Conservation (phyloP, 2,797 vertebrate genomes). For the Scolopax bukidnonensis region DNA sequence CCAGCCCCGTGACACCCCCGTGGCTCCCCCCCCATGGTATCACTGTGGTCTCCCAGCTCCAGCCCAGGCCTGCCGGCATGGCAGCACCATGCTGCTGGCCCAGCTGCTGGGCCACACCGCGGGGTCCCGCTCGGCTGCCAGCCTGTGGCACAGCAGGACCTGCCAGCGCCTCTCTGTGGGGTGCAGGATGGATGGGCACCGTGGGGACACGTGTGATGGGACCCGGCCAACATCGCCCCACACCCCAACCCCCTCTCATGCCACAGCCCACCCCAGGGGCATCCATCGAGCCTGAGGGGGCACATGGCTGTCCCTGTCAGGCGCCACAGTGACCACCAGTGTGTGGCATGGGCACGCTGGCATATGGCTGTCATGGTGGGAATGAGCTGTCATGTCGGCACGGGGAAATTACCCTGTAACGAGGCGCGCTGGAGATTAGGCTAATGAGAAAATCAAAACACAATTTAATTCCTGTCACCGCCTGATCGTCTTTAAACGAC, state of each 20-base stretch:
- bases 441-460: slow-evolving; percentile 59
- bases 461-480: slow-evolving; percentile 55
- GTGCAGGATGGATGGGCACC: background rate
- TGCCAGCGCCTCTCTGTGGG: background rate
- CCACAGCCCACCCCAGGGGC: background rate
- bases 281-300: rapidly evolving
- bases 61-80: background rate
- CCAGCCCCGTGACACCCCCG: background rate
- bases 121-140: background rate
- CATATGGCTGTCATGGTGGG: background rate
- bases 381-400: background rate
- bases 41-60: background rate
- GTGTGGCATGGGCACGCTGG: background rate
- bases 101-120: background rate
- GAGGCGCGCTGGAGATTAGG: slow-evolving; percentile 24
- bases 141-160: background rate
- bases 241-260: rapidly evolving
- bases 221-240: rapidly evolving
- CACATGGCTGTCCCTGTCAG: rapidly evolving
- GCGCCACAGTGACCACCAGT: background rate
- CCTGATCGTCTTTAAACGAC: slow-evolving; percentile 7
- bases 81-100: background rate
- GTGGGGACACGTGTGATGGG: rapidly evolving
- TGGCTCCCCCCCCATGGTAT: rapidly evolving
- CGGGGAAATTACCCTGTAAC: background rate